A percentile compares a stretch with the other conserved stretches of the same genome.
Conservation (phyloP, 2,113 vertebrate genomes). For the Planiliza haematocheilus region DNA sequence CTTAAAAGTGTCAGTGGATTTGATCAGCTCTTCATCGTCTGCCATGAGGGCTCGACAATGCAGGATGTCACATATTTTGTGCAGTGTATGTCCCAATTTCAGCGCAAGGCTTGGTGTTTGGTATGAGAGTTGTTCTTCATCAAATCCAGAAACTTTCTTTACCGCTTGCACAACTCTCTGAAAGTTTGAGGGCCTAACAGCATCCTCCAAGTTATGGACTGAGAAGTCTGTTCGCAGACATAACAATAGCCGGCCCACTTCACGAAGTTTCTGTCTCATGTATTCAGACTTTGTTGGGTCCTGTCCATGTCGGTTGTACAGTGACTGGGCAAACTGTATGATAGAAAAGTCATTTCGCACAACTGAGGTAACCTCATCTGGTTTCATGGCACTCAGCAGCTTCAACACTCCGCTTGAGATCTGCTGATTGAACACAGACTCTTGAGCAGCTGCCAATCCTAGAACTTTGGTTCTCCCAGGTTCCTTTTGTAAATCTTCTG, state of each 20-base stretch:
- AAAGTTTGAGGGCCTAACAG: constrained; percentile 32
- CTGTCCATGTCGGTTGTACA: constrained; percentile 20
- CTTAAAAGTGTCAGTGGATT: constrained; percentile 30
- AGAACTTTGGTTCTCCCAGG: constrained; percentile 28
- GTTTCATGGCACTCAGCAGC: constrained; percentile 22
- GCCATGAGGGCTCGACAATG: constrained; percentile 39
- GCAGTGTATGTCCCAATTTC: constrained; percentile 42
- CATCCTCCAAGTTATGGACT: constrained; percentile 14
- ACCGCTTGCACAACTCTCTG: constrained; percentile 20
- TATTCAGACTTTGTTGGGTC: constrained; percentile 25
- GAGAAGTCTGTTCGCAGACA: constrained; percentile 9
- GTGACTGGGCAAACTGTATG: constrained; percentile 32
- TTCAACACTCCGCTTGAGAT: constrained; percentile 40
- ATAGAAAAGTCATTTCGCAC: constrained; percentile 14
- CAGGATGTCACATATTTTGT: constrained; percentile 41
- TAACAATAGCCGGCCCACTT: constrained; percentile 11
- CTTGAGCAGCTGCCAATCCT: not conserved
- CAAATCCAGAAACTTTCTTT: constrained; percentile 24
- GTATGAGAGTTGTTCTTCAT: constrained; percentile 21
- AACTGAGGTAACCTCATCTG: constrained; percentile 25
- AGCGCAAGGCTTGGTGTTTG: constrained; percentile 42
- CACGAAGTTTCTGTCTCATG: constrained; percentile 12
- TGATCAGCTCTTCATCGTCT: constrained; percentile 37
- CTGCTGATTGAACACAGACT: not conserved
- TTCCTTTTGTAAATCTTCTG: not conserved